These are phyloP conservation scores for Tenrec ecaudatus DNA, from an alignment of 2,113 vertebrate genomes.

Conservation along the genomic window DNA sequence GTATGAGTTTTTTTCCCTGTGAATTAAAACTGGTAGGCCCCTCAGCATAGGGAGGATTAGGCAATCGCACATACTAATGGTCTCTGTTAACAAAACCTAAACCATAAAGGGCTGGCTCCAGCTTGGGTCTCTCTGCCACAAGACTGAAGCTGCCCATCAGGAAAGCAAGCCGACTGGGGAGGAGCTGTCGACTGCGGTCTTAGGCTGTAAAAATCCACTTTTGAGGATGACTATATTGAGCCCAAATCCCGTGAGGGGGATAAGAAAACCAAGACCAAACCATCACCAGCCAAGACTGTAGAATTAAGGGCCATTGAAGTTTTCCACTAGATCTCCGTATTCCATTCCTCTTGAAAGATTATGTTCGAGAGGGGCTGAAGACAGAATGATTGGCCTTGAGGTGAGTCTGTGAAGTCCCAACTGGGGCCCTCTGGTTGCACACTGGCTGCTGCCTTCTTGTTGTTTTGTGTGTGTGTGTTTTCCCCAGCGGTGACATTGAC, in stretches of 20 bases:
- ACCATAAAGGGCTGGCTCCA: constrained; percentile 61
- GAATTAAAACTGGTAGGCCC: constrained; percentile 84
- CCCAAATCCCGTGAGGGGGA: not conserved
- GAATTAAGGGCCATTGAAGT: not conserved
- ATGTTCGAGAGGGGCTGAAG: not conserved
- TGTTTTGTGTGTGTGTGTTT: not conserved
- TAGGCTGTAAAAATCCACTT: not conserved
- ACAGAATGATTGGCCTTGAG: not conserved
- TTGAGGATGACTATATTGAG: not conserved
- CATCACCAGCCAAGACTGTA: not conserved
- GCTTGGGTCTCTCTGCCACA: constrained; percentile 35
- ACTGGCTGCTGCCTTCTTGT: too few relatives aligned
- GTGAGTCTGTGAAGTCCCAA: not conserved
- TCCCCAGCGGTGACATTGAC: not conserved
- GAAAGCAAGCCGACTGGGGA: constrained; percentile 50
- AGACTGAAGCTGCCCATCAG: constrained; percentile 47
- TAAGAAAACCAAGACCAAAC: too few relatives aligned
- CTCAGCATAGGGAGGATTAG: constrained; percentile 82
- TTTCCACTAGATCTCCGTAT: not conserved
- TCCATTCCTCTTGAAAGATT: not conserved
- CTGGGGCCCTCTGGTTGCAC: accelerated
- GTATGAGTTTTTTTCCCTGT: constrained; percentile 82
- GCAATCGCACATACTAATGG: constrained; percentile 80
- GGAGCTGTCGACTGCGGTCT: not conserved
- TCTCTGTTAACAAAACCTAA: constrained; percentile 80